phyloP scores from a whole-genome alignment of 2,113 vertebrate genomes.

The Cololabis saira region DNA sequence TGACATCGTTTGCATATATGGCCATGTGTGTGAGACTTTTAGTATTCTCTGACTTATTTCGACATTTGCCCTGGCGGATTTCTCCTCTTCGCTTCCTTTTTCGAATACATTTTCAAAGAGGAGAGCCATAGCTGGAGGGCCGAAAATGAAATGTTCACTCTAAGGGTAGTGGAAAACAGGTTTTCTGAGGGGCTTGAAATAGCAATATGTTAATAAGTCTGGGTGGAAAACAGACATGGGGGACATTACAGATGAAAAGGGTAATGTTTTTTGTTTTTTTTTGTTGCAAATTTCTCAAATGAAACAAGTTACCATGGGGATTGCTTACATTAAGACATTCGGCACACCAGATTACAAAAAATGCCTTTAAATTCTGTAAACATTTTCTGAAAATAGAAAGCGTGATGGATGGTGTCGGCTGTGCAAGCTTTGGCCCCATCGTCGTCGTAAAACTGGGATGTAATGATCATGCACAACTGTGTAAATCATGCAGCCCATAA shows the following conservation, averaged over 20 bases:
- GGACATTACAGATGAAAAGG: not conserved
- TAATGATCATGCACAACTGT: too few relatives aligned
- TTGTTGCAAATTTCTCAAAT: not conserved
- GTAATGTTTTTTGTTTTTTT: not conserved
- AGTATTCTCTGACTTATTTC: conserved; percentile 50
- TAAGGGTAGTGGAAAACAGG: conserved; percentile 25
- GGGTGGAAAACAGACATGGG: not conserved
- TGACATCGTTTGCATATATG: conserved; percentile 46
- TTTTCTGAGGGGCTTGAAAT: conserved; percentile 19
- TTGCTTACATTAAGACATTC: not conserved
- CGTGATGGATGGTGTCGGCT: too few relatives aligned
- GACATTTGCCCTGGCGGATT: conserved; percentile 57
- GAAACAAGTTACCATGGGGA: not conserved
- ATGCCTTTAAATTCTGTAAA: too few relatives aligned
- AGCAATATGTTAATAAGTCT: conserved; percentile 22
- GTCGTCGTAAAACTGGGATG: too few relatives aligned
- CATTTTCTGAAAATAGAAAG: too few relatives aligned
- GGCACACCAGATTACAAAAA: not conserved
- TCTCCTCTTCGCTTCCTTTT: not conserved
- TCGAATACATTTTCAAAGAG: conserved; percentile 21
- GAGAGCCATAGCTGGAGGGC: conserved; percentile 21
- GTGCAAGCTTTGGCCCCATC: too few relatives aligned
- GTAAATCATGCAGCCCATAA: too few relatives aligned
- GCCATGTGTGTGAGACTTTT: conserved; percentile 16
- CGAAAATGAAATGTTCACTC: conserved; percentile 15